Evolutionary conservation across 2,797 vertebrate genomes (phyloP).

Genomic region (Xenops minutus): DNA sequence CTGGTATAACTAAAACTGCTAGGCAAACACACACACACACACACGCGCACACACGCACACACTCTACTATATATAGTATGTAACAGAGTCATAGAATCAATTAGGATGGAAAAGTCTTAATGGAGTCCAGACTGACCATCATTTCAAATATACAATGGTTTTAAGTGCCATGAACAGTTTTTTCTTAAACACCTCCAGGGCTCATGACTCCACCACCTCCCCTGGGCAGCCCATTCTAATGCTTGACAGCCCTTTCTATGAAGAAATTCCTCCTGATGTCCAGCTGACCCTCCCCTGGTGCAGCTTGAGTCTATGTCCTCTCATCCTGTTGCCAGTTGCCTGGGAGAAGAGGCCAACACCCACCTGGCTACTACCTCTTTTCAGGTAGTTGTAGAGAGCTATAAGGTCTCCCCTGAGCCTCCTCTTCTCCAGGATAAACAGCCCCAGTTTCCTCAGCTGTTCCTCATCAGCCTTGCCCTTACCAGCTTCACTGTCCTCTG

Average conservation of each 20-base stretch:
- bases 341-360: rapidly evolving
- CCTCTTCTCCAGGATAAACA: background rate
- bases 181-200: background rate
- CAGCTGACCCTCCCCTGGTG: background rate
- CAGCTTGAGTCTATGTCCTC: background rate
- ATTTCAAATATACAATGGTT: background rate
- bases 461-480: background rate
- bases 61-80: no score
- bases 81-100: background rate
- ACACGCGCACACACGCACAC: no score
- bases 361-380: background rate
- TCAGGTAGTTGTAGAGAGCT: no score
- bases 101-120: background rate
- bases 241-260: background rate
- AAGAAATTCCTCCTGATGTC: background rate
- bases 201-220: background rate
- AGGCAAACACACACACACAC: background rate
- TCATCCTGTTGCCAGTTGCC: rapidly evolving
- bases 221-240: background rate
- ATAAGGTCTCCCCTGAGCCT: background rate
- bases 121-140: background rate
- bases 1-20: background rate
- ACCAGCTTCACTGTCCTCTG: background rate
- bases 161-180: background rate
- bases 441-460: background rate